These are phyloP conservation scores for Synodontis membranacea DNA, from an alignment of 2,113 vertebrate genomes.

Conservation along the genomic window DNA sequence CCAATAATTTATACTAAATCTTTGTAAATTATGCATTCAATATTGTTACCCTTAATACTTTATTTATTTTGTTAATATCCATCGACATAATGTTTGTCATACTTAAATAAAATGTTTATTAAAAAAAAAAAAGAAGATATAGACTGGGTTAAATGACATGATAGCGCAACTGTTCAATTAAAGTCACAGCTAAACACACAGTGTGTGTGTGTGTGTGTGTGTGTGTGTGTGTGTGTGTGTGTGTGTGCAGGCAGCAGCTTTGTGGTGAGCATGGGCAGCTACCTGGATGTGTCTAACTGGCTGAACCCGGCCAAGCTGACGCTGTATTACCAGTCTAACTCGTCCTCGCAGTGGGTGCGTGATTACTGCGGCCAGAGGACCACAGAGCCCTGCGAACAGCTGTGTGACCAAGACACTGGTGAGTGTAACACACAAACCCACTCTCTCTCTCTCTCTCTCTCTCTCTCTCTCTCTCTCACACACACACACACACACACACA, in stretches of 20 bases:
- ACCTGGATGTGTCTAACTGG: conserved; percentile 96
- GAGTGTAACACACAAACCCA: conserved; percentile 54
- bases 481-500: conserved; percentile 30
- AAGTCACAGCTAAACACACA: neutral
- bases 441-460: too few species aligned
- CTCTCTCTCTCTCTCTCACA: neutral
- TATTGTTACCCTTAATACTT: too few species aligned
- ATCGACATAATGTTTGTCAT: too few species aligned
- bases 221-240: conserved; percentile 6
- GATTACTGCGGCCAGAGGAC: conserved; percentile 95
- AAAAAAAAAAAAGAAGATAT: too few species aligned
- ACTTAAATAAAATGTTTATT: too few species aligned
- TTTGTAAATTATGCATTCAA: too few species aligned
- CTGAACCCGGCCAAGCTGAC: conserved; percentile 94
- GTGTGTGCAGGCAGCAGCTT: conserved; percentile 89
- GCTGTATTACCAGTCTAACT: conserved; percentile 94
- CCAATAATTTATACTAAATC: too few species aligned
- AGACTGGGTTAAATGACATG: neutral
- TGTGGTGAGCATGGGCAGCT: conserved; percentile 94
- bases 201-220: conserved; percentile 42
- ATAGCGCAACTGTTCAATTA: neutral
- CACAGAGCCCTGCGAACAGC: conserved; percentile 91
- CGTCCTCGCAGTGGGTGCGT: conserved; percentile 89
- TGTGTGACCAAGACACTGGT: conserved; percentile 95
- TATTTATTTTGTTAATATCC: too few species aligned